Evolutionary conservation across 2,113 vertebrate species (phyloP).

Genomic region (Callorhinus ursinus): DNA sequence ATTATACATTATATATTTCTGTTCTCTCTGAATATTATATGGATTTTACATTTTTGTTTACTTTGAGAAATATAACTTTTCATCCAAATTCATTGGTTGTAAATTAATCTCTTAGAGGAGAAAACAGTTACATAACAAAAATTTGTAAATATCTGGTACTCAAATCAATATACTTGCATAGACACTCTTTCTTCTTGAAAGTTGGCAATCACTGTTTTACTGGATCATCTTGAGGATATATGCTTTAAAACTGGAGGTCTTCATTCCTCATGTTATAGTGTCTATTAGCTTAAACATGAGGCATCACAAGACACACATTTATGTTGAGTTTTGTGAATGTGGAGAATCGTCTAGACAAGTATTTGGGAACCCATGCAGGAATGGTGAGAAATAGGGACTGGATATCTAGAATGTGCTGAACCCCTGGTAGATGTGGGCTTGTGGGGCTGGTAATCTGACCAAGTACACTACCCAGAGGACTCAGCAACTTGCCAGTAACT

Average conservation of each 20-base stretch:
- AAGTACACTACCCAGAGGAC: not conserved
- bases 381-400: too few species aligned
- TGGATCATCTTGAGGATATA: not conserved
- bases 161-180: not conserved
- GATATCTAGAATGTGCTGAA: too few species aligned
- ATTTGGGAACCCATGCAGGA: rapidly evolving
- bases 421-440: rapidly evolving
- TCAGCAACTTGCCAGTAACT: not conserved
- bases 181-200: not conserved
- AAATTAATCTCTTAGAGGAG: not conserved
- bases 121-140: not conserved
- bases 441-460: not conserved
- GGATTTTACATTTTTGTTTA: not conserved
- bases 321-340: not conserved
- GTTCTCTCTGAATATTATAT: not conserved
- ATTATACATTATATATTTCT: not conserved
- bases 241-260: not conserved
- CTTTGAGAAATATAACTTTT: not conserved
- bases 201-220: not conserved
- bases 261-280: not conserved
- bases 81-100: not conserved
- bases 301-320: rapidly evolving
- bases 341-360: not conserved
- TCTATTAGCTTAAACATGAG: not conserved
- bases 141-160: not conserved